Conservation (phyloP, 2,888 invertebrate genomes). For the Arge pagana region DNA sequence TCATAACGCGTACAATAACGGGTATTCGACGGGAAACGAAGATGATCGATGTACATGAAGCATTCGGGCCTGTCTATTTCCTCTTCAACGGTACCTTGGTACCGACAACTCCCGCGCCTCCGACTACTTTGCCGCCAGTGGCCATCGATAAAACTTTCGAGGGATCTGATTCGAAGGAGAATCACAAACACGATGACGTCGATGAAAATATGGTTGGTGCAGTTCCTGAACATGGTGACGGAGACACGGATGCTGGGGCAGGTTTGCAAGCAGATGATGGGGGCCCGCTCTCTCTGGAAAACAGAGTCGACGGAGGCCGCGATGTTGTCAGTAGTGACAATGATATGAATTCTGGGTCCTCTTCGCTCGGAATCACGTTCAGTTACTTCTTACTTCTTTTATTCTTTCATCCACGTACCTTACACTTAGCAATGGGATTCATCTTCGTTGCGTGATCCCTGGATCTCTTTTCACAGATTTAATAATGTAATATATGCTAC, state of each 20-base stretch:
- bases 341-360: too few relatives aligned
- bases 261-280: conserved; percentile 54
- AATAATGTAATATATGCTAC: conserved; percentile 25
- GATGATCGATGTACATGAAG: conserved; percentile 70
- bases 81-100: conserved; percentile 75
- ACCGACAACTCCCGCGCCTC: conserved; percentile 74
- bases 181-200: conserved; percentile 32
- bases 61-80: conserved; percentile 79
- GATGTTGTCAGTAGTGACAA: too few relatives aligned
- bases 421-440: too few relatives aligned
- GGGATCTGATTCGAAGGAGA: neutral
- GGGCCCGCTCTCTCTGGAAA: conserved; percentile 46
- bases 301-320: conserved; percentile 38
- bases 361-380: too few relatives aligned
- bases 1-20: conserved; percentile 64
- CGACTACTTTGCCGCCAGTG: conserved; percentile 61
- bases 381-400: conserved; percentile 2
- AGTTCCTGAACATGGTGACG: conserved; percentile 52
- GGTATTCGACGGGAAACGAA: conserved; percentile 70
- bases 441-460: too few relatives aligned
- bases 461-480: conserved; percentile 29
- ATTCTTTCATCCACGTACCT: too few relatives aligned
- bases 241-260: conserved; percentile 45
- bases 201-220: conserved; percentile 57
- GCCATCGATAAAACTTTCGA: conserved; percentile 44